Evolutionary conservation across 2,797 vertebrate species (phyloP).

Genomic region (Sebastes ruberrimus): DNA sequence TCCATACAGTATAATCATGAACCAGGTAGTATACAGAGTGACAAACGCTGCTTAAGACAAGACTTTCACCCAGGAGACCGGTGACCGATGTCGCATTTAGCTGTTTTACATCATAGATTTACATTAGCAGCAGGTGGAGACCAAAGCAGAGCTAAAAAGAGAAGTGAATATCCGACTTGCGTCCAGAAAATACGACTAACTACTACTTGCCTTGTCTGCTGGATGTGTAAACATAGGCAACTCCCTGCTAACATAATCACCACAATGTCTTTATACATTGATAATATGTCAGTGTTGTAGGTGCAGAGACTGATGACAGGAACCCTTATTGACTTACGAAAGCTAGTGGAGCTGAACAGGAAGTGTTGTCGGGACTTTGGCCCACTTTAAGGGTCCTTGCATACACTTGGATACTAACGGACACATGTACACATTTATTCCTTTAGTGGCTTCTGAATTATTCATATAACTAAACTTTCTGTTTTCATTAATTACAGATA

Average conservation of each 20-base stretch:
- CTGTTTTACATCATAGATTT: background rate
- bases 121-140: background rate
- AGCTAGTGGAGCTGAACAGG: background rate
- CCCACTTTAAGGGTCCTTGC: background rate
- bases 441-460: background rate
- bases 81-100: background rate
- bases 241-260: too few relatives aligned
- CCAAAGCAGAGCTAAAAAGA: background rate
- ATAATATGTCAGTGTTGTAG: background rate
- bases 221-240: background rate
- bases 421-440: background rate
- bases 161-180: background rate
- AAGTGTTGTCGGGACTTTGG: background rate
- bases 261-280: background rate
- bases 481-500: constrained; percentile 16
- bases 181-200: background rate
- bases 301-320: background rate
- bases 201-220: too few relatives aligned
- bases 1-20: too few relatives aligned
- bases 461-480: background rate
- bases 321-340: background rate
- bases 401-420: background rate
- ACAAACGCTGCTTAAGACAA: too few relatives aligned
- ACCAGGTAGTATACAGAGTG: too few relatives aligned
- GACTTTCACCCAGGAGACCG: background rate